Evolutionary conservation across 2,888 invertebrate genomes (phyloP).

Genomic region (Lasioglossum malachurum): DNA sequence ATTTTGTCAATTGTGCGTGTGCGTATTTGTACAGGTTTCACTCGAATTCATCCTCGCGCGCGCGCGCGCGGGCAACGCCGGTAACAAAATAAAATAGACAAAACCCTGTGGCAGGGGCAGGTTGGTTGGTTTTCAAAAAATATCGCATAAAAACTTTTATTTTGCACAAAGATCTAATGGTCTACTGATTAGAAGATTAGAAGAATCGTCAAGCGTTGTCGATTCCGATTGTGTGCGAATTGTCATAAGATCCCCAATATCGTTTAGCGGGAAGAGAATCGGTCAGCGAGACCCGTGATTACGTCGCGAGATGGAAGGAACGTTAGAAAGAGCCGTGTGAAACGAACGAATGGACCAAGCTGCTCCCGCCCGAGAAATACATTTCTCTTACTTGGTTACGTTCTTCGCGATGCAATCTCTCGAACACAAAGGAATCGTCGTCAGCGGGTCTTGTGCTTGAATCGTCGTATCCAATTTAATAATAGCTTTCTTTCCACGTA

Average conservation of each 20-base stretch:
- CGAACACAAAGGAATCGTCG: conserved; percentile 74
- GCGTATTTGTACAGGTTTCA: conserved; percentile 16
- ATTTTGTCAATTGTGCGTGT: conserved; percentile 54
- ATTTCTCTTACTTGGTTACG: conserved; percentile 66
- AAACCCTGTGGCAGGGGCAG: neutral
- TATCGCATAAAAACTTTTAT: neutral
- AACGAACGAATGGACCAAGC: conserved; percentile 52
- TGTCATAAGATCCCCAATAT: conserved; percentile 15
- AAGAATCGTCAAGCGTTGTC: neutral
- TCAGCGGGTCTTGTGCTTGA: conserved; percentile 68
- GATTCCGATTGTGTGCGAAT: neutral
- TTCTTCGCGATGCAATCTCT: conserved; percentile 72
- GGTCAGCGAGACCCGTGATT: conserved; percentile 54
- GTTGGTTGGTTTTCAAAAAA: neutral
- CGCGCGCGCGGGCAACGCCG: conserved; percentile 7
- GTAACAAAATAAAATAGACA: neutral
- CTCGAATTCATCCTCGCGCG: conserved; percentile 8
- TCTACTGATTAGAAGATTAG: neutral
- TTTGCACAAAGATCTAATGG: neutral
- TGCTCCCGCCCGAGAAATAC: conserved; percentile 70
- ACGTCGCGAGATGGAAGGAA: conserved; percentile 43
- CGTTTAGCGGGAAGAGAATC: conserved; percentile 34
- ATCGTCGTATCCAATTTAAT: conserved; percentile 79
- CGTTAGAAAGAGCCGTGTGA: conserved; percentile 53
- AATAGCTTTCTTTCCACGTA: conserved; percentile 75